Conservation (phyloP, 2,888 invertebrate species). For the Coenonympha arcania region DNA sequence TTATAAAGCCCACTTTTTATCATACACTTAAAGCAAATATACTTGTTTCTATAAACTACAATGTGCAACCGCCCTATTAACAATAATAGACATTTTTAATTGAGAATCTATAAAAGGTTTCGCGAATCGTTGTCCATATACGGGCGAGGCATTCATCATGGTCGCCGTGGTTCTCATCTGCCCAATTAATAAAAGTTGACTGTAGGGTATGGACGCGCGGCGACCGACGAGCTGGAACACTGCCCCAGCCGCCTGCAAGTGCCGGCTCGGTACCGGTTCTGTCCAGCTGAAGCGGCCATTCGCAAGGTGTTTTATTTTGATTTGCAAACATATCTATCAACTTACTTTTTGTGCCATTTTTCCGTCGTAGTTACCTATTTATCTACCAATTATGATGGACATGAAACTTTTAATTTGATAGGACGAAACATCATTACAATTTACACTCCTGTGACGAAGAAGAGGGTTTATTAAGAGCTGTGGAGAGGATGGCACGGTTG, state of each 20-base stretch:
- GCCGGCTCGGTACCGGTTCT: constrained; percentile 62
- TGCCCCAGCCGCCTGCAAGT: constrained; percentile 48
- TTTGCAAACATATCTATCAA: constrained; percentile 58
- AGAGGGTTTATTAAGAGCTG: no score
- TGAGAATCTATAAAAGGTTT: constrained; percentile 75
- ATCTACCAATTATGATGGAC: neutral
- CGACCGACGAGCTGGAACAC: constrained; percentile 50
- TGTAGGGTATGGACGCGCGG: constrained; percentile 63
- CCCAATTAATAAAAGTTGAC: constrained; percentile 75
- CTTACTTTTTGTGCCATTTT: neutral
- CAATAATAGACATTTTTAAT: constrained; percentile 74
- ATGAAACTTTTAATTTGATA: no score
- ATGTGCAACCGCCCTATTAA: constrained; percentile 64
- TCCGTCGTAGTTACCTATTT: neutral
- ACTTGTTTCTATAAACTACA: constrained; percentile 64
- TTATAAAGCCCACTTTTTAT: constrained; percentile 71
- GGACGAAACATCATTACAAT: no score
- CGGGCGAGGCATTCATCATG: constrained; percentile 69
- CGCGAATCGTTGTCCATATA: constrained; percentile 67
- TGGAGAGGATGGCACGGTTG: no score
- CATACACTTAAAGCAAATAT: constrained; percentile 70
- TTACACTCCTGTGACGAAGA: no score
- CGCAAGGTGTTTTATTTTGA: constrained; percentile 69
- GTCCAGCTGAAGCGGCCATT: constrained; percentile 61
- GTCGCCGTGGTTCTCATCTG: constrained; percentile 70